Evolutionary conservation across 1,140 invertebrate genomes (phyloP), one percentile per base, ranked within the genome.

Genomic region (Epicauta chinensis): DNA sequence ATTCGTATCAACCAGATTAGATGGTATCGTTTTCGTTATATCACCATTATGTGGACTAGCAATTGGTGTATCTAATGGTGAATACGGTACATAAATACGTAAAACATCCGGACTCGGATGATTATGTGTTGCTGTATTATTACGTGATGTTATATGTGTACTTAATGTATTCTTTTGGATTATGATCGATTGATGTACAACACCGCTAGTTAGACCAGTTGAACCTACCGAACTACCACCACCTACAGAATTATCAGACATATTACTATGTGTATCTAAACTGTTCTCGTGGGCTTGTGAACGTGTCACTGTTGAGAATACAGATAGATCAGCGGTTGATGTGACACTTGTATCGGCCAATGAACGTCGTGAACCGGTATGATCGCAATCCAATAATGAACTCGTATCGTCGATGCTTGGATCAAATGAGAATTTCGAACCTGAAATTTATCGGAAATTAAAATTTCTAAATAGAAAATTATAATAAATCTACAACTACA

Each of bases 301-400:
- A 46, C 83, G 75, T 2, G 83, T 84, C 6, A 78, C 74, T 52
- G 83, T 84, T 29, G 86, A 89, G 69, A 89, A 85, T 37, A 87
- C 84, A 51, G 85, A 87, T 14, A 89, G 71, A 68, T 89, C 86
- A 2, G 87, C 86, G 2, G 87, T 89, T 9, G 87, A 90, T 1
- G 87, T 90, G 13, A 88, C 83, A 45, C 85, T 88, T 2, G 88
- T 91, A 58, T 88, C 87, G 10, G 87, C 86, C 30, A 91, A 73
- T 16, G 87, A 90, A 14, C 84, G 78, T 46, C 85, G 73, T 3
- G 86, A 89, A 14, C 84, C 82, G 46, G 77, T 77, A 34, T 74
- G 71, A 4, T 75, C 72, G 42, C 72, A 73, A 34, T 75, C 76
- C 15, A 76, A 56, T 14, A 82, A 70, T 42, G 82, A 84, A 64